Conservation (phyloP, 2,888 invertebrate species). For the Tipula lateralis region DNA sequence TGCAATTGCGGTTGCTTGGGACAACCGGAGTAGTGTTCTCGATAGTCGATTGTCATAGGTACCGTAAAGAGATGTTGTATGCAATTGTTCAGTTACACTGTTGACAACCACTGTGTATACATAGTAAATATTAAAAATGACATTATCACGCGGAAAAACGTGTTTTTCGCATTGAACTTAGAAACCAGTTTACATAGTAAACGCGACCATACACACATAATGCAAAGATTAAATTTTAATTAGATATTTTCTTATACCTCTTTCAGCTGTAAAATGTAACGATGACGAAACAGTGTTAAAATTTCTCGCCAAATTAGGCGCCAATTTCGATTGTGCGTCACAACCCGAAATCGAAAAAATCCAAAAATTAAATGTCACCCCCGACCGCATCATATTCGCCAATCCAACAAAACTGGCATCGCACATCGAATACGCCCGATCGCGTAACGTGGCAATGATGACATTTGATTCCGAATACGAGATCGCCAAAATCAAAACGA, state of each 20-base stretch:
- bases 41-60: too few relatives aligned
- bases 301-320: slow-evolving; percentile 76
- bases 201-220: neutral
- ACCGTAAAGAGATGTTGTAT: too few relatives aligned
- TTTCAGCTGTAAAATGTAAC: slow-evolving; percentile 86
- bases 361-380: slow-evolving; percentile 40
- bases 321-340: slow-evolving; percentile 91
- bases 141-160: too few relatives aligned
- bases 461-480: neutral
- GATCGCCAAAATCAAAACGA: neutral
- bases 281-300: slow-evolving; percentile 73
- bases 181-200: neutral
- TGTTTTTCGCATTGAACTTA: neutral
- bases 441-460: neutral
- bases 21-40: too few relatives aligned
- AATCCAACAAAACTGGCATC: neutral
- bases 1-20: too few relatives aligned
- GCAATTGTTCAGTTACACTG: too few relatives aligned
- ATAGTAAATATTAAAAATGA: too few relatives aligned
- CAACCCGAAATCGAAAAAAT: slow-evolving; percentile 81
- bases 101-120: too few relatives aligned
- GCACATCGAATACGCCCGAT: neutral
- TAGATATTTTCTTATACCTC: neutral
- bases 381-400: slow-evolving; percentile 81
- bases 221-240: neutral